Conservation (phyloP, 2,888 invertebrate genomes). For the Rhogogaster chlorosoma region DNA sequence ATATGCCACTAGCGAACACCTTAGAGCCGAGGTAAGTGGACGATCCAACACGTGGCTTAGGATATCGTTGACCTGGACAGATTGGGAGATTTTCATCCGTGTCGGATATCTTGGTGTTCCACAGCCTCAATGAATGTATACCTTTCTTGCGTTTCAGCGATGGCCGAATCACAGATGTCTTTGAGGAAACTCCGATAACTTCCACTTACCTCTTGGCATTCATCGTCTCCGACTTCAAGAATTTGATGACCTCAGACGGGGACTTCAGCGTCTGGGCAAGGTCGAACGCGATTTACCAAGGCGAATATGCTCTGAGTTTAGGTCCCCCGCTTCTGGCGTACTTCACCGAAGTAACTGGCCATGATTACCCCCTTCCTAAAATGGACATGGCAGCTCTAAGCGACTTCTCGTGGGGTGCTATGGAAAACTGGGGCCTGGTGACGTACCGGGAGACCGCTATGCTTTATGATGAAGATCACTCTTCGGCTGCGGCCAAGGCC, state of each 20-base stretch:
- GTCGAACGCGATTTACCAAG: constrained; percentile 76
- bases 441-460: constrained; percentile 79
- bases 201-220: constrained; percentile 81
- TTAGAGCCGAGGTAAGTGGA: constrained; percentile 77
- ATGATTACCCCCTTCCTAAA: constrained; percentile 80
- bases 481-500: constrained; percentile 38
- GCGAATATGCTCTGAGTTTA: constrained; percentile 79
- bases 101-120: background rate
- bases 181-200: constrained; percentile 73
- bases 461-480: constrained; percentile 76
- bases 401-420: constrained; percentile 80
- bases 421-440: constrained; percentile 82
- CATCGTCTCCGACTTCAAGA: constrained; percentile 67
- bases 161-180: constrained; percentile 44
- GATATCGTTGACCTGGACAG: background rate
- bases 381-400: constrained; percentile 82
- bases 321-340: constrained; percentile 79
- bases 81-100: background rate
- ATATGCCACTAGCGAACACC: constrained; percentile 84
- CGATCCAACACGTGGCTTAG: background rate
- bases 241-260: constrained; percentile 56
- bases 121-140: background rate
- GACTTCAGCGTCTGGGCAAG: constrained; percentile 69
- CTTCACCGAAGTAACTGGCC: constrained; percentile 80
- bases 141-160: constrained; percentile 47